These are phyloP conservation scores for Myripristis jacobus DNA, from an alignment of 2,797 vertebrate genomes.

Conservation along the genomic window DNA sequence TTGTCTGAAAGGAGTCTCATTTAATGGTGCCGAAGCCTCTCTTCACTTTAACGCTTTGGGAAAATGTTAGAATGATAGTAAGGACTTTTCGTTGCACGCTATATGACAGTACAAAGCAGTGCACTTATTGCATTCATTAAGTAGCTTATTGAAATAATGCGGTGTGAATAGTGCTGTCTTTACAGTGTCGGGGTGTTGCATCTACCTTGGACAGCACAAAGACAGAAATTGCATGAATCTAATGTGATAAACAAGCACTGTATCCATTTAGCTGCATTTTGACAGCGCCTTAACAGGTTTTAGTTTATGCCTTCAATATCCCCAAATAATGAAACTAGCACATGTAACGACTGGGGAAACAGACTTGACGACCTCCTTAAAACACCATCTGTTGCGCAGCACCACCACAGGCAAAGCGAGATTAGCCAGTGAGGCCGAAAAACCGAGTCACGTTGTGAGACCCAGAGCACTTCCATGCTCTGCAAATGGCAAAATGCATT, in stretches of 20 bases:
- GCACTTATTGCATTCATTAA: constrained; percentile 32
- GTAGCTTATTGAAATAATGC: constrained; percentile 39
- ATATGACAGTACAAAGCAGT: constrained; percentile 4
- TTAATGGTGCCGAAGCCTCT: constrained; percentile 24
- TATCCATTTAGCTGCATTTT: constrained; percentile 27
- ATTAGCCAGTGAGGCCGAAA: constrained; percentile 64
- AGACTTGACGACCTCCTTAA: constrained; percentile 68
- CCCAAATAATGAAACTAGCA: constrained; percentile 46
- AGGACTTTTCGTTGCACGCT: constrained; percentile 11
- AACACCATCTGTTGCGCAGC: constrained; percentile 72
- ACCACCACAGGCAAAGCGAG: constrained; percentile 51
- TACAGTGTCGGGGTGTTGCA: neutral
- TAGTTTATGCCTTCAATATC: constrained; percentile 60
- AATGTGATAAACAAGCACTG: constrained; percentile 6
- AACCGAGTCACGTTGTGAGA: constrained; percentile 46
- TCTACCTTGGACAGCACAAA: neutral
- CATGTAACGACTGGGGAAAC: constrained; percentile 46
- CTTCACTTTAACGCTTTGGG: constrained; percentile 1
- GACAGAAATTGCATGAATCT: constrained; percentile 21
- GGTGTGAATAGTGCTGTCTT: constrained; percentile 2
- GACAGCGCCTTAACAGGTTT: constrained; percentile 40
- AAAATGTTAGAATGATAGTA: constrained; percentile 13
- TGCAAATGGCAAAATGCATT: constrained; percentile 37
- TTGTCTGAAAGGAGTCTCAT: constrained; percentile 34
- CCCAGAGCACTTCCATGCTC: constrained; percentile 19